A percentile compares a stretch with the other conserved stretches of the same genome.
Evolutionary conservation across 2,888 invertebrate species (phyloP).

Genomic region (Abrostola tripartita): DNA sequence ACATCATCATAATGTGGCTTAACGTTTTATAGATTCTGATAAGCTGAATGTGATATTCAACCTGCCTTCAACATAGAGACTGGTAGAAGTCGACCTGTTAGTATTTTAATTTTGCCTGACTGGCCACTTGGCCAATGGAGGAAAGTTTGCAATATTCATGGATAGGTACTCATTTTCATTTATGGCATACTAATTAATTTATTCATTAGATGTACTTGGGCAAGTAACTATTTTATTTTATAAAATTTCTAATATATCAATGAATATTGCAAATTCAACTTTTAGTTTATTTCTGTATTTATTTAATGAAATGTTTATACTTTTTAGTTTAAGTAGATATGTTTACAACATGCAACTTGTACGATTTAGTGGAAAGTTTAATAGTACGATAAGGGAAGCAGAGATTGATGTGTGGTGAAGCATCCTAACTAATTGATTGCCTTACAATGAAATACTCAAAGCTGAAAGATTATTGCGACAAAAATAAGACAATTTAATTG

Average conservation of each 20-base stretch:
- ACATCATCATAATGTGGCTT: not conserved
- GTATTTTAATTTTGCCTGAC: slow-evolving; percentile 4
- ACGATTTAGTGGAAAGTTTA: slow-evolving; percentile 48
- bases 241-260: slow-evolving; percentile 8
- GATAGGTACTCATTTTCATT: not conserved
- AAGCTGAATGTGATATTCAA: slow-evolving; percentile 17
- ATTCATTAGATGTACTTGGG: slow-evolving; percentile 12
- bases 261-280: slow-evolving; percentile 60
- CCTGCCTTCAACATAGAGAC: slow-evolving; percentile 10
- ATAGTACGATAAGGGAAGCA: slow-evolving; percentile 62
- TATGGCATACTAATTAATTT: not conserved
- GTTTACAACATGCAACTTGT: slow-evolving; percentile 76
- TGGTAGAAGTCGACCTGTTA: slow-evolving; percentile 38
- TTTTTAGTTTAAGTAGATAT: slow-evolving; percentile 49
- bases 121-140: not conserved
- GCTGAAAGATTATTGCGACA: no score
- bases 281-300: slow-evolving; percentile 22
- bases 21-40: not conserved
- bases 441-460: slow-evolving; percentile 4
- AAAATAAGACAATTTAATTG: no score
- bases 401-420: slow-evolving; percentile 58
- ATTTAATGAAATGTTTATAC: slow-evolving; percentile 31
- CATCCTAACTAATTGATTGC: slow-evolving; percentile 32
- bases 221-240: slow-evolving; percentile 11
- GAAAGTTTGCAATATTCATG: slow-evolving; percentile 50